Evolutionary conservation across 1,140 invertebrate species (phyloP).

Genomic region (Drosophila tani): DNA sequence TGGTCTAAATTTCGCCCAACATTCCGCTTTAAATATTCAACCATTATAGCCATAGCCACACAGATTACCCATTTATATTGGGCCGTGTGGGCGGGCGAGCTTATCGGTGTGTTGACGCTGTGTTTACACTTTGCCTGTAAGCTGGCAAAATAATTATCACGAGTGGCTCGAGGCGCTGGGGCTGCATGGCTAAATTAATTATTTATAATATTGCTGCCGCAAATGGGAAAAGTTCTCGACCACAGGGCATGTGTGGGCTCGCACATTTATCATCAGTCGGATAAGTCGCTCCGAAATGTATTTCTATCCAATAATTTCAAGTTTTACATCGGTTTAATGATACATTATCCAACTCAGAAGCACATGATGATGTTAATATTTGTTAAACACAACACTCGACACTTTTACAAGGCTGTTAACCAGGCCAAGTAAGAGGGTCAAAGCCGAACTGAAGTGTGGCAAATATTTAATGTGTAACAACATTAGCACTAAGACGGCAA

Average conservation of each 20-base stretch:
- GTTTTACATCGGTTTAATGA: neutral
- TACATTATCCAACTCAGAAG: neutral
- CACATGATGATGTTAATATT: slow-evolving; percentile 39
- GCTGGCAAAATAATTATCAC: slow-evolving; percentile 47
- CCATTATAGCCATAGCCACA: neutral
- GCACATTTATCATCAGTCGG: slow-evolving; percentile 13
- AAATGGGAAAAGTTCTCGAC: slow-evolving; percentile 30
- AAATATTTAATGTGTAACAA: slow-evolving; percentile 4
- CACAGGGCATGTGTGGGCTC: slow-evolving; percentile 22
- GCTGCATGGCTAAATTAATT: slow-evolving; percentile 49
- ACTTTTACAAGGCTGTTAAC: slow-evolving; percentile 54
- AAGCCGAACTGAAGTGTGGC: slow-evolving; percentile 15
- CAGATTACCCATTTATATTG: slow-evolving; percentile 22
- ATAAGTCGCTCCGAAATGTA: neutral
- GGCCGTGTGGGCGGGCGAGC: slow-evolving; percentile 2
- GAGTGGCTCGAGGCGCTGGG: slow-evolving; percentile 13
- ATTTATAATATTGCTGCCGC: slow-evolving; percentile 48
- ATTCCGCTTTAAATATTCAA: slow-evolving; percentile 23
- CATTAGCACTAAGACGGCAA: slow-evolving; percentile 4
- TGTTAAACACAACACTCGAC: slow-evolving; percentile 55
- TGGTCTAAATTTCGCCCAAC: slow-evolving; percentile 3
- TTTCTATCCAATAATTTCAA: neutral
- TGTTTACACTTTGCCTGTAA: slow-evolving; percentile 36
- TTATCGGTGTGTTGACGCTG: slow-evolving; percentile 15
- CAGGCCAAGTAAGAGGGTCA: slow-evolving; percentile 15